These are phyloP conservation scores for Ricordea florida DNA, from an alignment of 92 coral and sea anemone genomes.

Conservation along the genomic window DNA sequence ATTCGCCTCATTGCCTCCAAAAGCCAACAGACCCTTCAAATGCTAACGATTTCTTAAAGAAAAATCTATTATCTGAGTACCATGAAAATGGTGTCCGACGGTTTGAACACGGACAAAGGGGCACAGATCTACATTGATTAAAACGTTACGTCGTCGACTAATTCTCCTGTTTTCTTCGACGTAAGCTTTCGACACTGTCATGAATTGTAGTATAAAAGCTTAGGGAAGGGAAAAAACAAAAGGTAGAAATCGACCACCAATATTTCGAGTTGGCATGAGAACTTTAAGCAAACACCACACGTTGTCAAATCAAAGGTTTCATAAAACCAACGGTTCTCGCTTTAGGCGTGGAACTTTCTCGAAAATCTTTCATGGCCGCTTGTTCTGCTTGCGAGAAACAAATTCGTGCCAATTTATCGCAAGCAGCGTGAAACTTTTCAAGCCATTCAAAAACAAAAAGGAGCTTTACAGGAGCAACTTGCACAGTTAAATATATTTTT, in stretches of 20 bases:
- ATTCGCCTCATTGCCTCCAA: too few relatives aligned
- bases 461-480: conserved; percentile 3
- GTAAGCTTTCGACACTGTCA: background rate
- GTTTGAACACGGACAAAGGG: too few relatives aligned
- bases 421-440: conserved; percentile 23
- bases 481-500: conserved; percentile 1
- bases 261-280: background rate
- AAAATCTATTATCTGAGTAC: too few relatives aligned
- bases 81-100: too few relatives aligned
- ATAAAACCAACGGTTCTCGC: too few relatives aligned
- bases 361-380: background rate
- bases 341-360: background rate
- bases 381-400: background rate
- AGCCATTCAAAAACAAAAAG: conserved; percentile 13
- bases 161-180: background rate
- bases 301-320: too few relatives aligned
- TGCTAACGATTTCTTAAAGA: too few relatives aligned
- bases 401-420: background rate
- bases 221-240: background rate
- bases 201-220: background rate
- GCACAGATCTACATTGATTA: too few relatives aligned
- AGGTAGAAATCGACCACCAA: background rate
- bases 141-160: too few relatives aligned
- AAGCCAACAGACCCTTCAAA: too few relatives aligned
- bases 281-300: background rate